Conservation (phyloP, 2,797 vertebrate genomes). For the Cirrhinus mrigala region DNA sequence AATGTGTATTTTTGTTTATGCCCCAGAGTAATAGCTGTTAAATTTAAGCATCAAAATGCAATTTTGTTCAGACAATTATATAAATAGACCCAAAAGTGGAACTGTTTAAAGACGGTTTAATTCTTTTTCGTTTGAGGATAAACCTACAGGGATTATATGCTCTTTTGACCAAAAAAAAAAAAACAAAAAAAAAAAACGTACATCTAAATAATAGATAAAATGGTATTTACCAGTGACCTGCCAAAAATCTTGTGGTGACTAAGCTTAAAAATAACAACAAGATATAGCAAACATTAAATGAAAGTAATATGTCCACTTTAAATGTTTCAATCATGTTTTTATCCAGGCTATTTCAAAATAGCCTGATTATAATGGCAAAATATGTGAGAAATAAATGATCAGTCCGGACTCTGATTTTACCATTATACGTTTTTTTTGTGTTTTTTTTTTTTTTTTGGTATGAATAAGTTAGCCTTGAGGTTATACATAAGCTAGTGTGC, state of each 20-base stretch:
- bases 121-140: neutral
- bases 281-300: neutral
- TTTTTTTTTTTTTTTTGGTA: no score
- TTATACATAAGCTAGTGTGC: no score
- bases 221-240: neutral
- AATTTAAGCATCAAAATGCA: slow-evolving; percentile 11
- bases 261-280: neutral
- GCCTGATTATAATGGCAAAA: no score
- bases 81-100: slow-evolving; percentile 12
- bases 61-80: neutral
- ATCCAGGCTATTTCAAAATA: no score
- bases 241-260: no score
- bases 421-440: no score
- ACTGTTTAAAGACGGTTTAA: neutral
- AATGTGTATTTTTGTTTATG: slow-evolving; percentile 22
- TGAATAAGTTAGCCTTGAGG: no score
- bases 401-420: no score
- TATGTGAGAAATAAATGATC: no score
- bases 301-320: neutral
- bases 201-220: neutral
- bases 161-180: neutral
- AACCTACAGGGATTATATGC: neutral
- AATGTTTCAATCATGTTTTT: no score
- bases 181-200: neutral
- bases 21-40: slow-evolving; percentile 17